These are phyloP conservation scores for Poecilia velifera DNA, from an alignment of 2,797 vertebrate genomes.

Conservation along the genomic window DNA sequence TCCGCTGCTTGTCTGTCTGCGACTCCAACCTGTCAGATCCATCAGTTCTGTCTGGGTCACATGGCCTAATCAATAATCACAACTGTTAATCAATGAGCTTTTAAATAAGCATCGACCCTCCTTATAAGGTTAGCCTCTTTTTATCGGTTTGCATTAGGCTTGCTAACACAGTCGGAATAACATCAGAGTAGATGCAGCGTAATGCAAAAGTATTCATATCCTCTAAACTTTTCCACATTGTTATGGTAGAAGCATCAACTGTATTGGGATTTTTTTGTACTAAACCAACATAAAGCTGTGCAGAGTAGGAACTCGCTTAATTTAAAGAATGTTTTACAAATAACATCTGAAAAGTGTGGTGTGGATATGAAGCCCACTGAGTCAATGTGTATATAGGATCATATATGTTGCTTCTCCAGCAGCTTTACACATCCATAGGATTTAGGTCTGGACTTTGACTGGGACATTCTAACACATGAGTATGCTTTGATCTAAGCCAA, in stretches of 20 bases:
- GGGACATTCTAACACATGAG: not conserved
- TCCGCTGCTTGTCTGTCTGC: constrained; percentile 25
- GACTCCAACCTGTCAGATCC: constrained; percentile 67
- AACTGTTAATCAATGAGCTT: constrained; percentile 87
- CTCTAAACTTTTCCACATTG: not conserved
- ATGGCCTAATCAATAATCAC: constrained; percentile 83
- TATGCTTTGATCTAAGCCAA: not conserved
- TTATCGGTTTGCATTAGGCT: constrained; percentile 79
- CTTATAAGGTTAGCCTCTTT: constrained; percentile 78
- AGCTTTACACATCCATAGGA: not conserved
- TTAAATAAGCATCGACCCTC: constrained; percentile 83
- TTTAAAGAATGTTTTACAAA: not conserved
- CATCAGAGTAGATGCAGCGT: constrained; percentile 45
- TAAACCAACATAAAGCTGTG: not conserved
- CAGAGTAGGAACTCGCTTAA: not conserved
- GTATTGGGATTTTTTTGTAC: not conserved
- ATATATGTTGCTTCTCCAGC: not conserved
- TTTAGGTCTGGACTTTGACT: not conserved
- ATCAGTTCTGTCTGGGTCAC: constrained; percentile 77
- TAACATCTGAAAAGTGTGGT: not conserved
- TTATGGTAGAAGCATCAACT: not conserved
- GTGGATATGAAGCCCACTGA: not conserved
- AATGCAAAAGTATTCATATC: constrained; percentile 2
- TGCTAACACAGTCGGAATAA: constrained; percentile 67
- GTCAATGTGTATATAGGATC: not conserved